Evolutionary conservation across 2,888 invertebrate genomes (phyloP).

Genomic region (Heteropelma amictum): DNA sequence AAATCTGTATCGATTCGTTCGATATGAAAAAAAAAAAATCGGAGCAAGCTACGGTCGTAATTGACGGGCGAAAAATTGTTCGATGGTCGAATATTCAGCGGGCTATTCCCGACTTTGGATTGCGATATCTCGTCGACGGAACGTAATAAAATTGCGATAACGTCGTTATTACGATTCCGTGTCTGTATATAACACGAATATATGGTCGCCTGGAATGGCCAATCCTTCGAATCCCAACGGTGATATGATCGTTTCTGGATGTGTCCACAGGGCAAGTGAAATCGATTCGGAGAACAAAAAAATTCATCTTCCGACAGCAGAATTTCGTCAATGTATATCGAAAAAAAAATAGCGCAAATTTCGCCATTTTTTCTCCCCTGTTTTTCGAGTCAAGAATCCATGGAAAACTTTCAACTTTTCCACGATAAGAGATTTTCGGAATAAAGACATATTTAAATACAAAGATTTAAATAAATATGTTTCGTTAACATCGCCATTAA

Average conservation of each 20-base stretch:
- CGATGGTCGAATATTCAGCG: neutral
- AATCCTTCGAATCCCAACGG: conserved; percentile 22
- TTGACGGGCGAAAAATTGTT: conserved; percentile 13
- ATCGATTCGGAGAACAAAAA: conserved; percentile 37
- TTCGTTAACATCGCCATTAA: too few relatives aligned
- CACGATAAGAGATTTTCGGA: too few relatives aligned
- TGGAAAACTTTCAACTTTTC: too few relatives aligned
- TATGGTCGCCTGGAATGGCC: conserved; percentile 3
- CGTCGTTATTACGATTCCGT: conserved; percentile 19
- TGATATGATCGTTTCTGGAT: neutral
- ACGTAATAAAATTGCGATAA: conserved; percentile 41
- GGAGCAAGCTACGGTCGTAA: neutral
- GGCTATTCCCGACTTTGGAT: neutral
- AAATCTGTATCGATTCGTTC: too few relatives aligned
- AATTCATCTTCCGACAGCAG: neutral
- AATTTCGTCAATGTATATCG: too few relatives aligned
- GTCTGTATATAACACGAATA: neutral
- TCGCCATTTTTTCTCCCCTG: too few relatives aligned
- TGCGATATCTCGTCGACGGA: conserved; percentile 18
- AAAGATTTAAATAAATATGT: too few relatives aligned
- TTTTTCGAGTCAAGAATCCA: too few relatives aligned
- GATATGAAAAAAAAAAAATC: too few relatives aligned
- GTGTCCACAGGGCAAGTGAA: conserved; percentile 10
- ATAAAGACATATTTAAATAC: too few relatives aligned
- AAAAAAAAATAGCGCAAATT: too few relatives aligned